phyloP scores from a whole-genome alignment of 2,888 invertebrate genomes.

The Anthoptus insignis region DNA sequence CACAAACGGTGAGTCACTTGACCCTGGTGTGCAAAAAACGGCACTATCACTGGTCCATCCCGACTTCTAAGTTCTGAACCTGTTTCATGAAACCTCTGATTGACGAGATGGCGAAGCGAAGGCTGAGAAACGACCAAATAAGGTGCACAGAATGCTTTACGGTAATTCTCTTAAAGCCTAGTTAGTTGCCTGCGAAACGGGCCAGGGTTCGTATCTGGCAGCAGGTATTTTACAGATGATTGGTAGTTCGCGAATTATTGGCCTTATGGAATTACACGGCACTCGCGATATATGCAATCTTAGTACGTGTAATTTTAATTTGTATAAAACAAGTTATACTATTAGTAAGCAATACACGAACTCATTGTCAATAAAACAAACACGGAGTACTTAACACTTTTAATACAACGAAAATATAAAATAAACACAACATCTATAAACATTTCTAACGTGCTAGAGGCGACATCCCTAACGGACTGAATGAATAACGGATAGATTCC shows the following conservation, averaged over 20 bases:
- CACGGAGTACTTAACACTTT: constrained; percentile 1
- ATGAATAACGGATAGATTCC: constrained; percentile 78
- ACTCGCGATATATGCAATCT: too few species aligned
- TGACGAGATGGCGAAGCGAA: constrained; percentile 50
- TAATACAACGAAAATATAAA: background rate
- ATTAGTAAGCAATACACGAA: too few species aligned
- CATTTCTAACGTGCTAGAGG: constrained; percentile 30
- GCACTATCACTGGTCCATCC: constrained; percentile 25
- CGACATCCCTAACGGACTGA: constrained; percentile 66
- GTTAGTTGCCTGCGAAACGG: too few species aligned
- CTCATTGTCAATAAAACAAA: too few species aligned
- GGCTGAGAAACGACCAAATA: constrained; percentile 25
- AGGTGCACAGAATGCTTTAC: too few species aligned
- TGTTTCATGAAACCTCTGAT: constrained; percentile 65
- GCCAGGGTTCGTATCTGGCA: too few species aligned
- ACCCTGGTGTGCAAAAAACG: constrained; percentile 41
- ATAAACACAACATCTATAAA: constrained; percentile 14
- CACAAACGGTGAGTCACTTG: constrained; percentile 49
- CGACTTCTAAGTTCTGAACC: constrained; percentile 52
- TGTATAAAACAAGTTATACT: too few species aligned
- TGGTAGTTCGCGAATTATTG: too few species aligned
- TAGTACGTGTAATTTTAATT: too few species aligned
- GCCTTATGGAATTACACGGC: too few species aligned
- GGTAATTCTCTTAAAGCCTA: too few species aligned
- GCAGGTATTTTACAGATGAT: too few species aligned